Conservation (phyloP, 2,113 vertebrate genomes). For the Epinephelus cyanopodus region DNA sequence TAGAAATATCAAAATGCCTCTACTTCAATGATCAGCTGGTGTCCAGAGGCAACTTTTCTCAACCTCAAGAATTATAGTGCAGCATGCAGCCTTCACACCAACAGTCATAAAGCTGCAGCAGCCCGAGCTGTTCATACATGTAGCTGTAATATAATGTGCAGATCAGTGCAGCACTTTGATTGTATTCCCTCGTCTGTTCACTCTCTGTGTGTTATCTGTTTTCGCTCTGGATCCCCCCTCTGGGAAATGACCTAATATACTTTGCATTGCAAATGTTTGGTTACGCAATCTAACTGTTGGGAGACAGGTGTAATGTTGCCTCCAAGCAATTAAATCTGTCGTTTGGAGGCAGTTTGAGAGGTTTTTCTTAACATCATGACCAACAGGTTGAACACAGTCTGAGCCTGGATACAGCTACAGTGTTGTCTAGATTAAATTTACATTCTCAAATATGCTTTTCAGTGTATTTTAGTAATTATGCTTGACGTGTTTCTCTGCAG, state of each 20-base stretch:
- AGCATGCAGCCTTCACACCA: background rate
- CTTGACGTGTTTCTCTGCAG: background rate
- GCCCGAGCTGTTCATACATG: background rate
- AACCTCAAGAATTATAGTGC: background rate
- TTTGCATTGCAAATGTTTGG: slow-evolving; percentile 76
- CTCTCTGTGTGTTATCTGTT: background rate
- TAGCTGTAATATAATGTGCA: background rate
- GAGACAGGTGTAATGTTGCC: slow-evolving; percentile 63
- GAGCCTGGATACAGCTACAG: background rate
- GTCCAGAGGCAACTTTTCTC: background rate
- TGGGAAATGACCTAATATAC: slow-evolving; percentile 43
- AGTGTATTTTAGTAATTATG: background rate
- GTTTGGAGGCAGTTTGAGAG: slow-evolving; percentile 16
- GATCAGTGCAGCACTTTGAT: slow-evolving; percentile 55
- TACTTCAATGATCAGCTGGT: background rate
- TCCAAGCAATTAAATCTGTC: slow-evolving; percentile 28
- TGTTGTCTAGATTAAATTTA: background rate
- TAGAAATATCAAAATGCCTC: background rate
- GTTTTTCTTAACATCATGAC: slow-evolving; percentile 13
- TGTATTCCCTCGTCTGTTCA: slow-evolving; percentile 17
- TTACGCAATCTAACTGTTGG: slow-evolving; percentile 52
- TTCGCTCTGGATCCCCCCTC: background rate
- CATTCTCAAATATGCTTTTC: background rate
- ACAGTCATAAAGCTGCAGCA: background rate
- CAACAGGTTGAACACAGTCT: background rate